A percentile compares a stretch with the other conserved stretches of the same genome.
phyloP scores from a whole-genome alignment of 2,113 vertebrate genomes.

The Platycercus adscitus region DNA sequence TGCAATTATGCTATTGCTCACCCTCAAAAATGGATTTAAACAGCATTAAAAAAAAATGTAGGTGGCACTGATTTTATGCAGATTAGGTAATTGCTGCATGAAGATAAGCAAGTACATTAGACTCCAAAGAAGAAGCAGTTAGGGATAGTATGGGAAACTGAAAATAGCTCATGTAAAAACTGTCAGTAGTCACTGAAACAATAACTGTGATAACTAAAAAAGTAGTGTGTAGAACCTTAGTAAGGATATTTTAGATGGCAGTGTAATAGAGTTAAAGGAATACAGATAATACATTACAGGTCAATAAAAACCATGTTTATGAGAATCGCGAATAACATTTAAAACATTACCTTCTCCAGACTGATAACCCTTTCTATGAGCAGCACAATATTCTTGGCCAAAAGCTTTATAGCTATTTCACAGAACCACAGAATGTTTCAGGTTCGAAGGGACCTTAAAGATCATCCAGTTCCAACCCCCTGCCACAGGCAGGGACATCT shows the following conservation, averaged over 20 bases:
- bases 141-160: fast-evolving
- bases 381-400: not conserved
- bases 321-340: not conserved
- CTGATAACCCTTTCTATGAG: not conserved
- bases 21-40: not conserved
- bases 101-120: not conserved
- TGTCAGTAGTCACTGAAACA: not conserved
- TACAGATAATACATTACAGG: not conserved
- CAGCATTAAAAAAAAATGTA: not conserved
- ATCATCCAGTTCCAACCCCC: not conserved
- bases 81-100: not conserved
- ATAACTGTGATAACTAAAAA: not conserved
- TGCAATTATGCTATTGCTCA: not conserved
- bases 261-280: not conserved
- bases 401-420: not conserved
- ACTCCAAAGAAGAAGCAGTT: not conserved
- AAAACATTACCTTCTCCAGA: not conserved
- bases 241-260: not conserved
- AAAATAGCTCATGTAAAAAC: not conserved
- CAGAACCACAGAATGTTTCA: not conserved
- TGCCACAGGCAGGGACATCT: not conserved
- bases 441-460: not conserved
- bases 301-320: not conserved
- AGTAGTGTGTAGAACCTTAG: not conserved
- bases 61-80: not conserved